Conservation (phyloP, 2,797 vertebrate species). For the Mionectes olivaceus region DNA sequence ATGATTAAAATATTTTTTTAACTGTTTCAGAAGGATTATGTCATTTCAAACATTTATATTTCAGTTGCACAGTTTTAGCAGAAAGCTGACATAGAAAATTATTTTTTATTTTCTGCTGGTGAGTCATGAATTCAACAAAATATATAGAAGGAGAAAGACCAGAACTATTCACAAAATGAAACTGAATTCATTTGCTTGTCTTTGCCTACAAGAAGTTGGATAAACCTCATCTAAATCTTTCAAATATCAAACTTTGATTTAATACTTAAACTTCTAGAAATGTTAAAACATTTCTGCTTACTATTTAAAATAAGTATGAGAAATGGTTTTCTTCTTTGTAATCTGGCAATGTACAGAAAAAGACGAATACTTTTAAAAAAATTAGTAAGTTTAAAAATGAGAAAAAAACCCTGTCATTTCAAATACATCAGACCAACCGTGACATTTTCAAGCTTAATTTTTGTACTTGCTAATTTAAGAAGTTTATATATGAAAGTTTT, state of each 20-base stretch:
- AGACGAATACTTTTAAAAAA: background rate
- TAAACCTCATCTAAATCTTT: background rate
- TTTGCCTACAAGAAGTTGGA: background rate
- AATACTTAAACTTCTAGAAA: background rate
- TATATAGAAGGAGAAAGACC: background rate
- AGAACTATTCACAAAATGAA: background rate
- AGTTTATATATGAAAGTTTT: background rate
- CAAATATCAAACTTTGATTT: background rate
- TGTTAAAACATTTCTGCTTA: background rate
- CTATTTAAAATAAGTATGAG: background rate
- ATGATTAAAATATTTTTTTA: background rate
- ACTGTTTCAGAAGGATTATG: background rate
- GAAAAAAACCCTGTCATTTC: rapidly evolving
- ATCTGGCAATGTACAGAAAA: background rate
- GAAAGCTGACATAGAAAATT: background rate
- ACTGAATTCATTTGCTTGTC: background rate
- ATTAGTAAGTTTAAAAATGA: background rate
- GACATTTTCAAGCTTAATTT: background rate
- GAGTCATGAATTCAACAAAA: background rate
- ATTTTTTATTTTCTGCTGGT: background rate
- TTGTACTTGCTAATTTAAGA: background rate
- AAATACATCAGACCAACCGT: background rate
- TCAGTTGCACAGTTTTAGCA: background rate
- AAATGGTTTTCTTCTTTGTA: background rate
- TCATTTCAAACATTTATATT: background rate